A percentile compares a stretch with the other conserved stretches of the same genome.
phyloP scores from a whole-genome alignment of 2,113 vertebrate species.

The Parotia lawesii region DNA sequence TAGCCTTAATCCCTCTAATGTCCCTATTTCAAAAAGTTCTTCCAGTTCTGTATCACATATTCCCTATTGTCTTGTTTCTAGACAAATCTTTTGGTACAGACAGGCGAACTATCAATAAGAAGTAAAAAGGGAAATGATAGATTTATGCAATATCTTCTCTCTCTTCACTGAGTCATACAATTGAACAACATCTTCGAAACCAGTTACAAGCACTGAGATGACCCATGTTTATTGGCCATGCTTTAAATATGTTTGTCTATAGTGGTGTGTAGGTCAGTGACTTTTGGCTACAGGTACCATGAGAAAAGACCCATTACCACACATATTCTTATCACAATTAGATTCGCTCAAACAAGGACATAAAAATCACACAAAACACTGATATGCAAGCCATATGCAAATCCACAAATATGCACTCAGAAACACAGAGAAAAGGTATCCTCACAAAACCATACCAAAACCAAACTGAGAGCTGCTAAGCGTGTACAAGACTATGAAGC shows the following conservation, averaged over 20 bases:
- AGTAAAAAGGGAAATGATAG: not conserved
- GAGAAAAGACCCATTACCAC: not conserved
- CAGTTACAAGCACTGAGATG: not conserved
- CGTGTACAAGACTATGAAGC: not conserved
- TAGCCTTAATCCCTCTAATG: not conserved
- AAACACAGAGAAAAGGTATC: not conserved
- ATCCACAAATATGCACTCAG: not conserved
- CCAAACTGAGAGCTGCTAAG: not conserved
- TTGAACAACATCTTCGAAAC: not conserved
- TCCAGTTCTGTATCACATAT: not conserved
- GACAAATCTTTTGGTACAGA: not conserved
- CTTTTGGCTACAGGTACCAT: not conserved
- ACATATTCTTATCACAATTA: not conserved
- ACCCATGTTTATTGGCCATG: not conserved
- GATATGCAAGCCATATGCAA: not conserved
- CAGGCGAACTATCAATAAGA: not conserved
- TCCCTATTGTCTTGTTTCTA: not conserved
- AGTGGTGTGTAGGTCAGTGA: not conserved
- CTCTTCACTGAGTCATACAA: not conserved
- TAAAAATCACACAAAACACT: not conserved
- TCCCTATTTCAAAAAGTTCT: not conserved
- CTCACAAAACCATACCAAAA: constrained; percentile 9
- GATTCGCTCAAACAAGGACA: not conserved
- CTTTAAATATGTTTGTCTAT: not conserved
- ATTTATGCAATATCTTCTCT: not conserved